Evolutionary conservation across 1,140 invertebrate genomes (phyloP).

Genomic region (Heliconius hermathena): DNA sequence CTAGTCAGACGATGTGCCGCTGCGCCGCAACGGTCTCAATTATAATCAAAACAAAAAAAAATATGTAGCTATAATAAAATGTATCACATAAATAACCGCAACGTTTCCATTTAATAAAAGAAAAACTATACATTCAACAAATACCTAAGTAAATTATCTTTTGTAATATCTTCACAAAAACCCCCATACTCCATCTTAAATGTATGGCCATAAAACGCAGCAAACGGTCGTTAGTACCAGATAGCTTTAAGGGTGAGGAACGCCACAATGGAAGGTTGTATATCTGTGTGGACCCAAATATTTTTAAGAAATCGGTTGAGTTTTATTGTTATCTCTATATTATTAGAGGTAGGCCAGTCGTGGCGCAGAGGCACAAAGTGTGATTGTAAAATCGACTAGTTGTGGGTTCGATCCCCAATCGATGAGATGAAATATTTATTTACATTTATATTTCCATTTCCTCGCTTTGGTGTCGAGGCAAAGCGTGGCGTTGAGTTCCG

Average conservation of each 20-base stretch:
- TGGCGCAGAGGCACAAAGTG: no score
- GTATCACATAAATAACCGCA: not conserved
- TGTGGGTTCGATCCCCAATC: no score
- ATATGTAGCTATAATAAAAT: not conserved
- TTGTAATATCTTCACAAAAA: constrained; percentile 31
- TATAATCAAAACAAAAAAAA: no score
- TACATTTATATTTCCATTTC: no score
- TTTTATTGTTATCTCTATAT: not conserved
- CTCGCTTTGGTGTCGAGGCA: no score
- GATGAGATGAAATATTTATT: no score
- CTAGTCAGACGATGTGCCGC: no score
- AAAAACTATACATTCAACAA: constrained; percentile 1
- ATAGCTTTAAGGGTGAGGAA: constrained; percentile 28
- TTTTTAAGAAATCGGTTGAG: not conserved
- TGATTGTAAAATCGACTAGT: no score
- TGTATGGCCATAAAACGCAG: constrained; percentile 53
- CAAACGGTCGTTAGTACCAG: constrained; percentile 51
- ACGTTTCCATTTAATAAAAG: not conserved
- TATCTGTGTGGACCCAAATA: not conserved
- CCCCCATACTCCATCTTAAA: constrained; percentile 42
- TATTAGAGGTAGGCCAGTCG: not conserved
- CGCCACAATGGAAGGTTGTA: constrained; percentile 18
- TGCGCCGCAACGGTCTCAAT: no score
- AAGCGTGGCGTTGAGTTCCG: no score
- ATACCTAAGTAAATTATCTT: constrained; percentile 28